These are phyloP conservation scores for Leguminivora glycinivorella DNA, from an alignment of 1,140 invertebrate genomes.

Conservation along the genomic window DNA sequence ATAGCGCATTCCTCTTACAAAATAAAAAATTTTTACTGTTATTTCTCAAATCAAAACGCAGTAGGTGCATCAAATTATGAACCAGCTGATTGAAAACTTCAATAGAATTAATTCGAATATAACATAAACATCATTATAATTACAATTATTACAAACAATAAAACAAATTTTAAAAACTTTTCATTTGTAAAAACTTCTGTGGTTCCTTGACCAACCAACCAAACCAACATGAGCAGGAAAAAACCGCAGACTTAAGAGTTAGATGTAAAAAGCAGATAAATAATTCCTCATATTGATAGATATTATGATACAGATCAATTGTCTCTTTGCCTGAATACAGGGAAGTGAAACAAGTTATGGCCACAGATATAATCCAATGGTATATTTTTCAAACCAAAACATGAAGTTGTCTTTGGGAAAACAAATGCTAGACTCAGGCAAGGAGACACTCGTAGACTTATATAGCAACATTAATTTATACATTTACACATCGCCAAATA, in stretches of 20 bases:
- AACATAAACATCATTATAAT: background rate
- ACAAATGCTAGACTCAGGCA: constrained; percentile 40
- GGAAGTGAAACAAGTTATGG: constrained; percentile 30
- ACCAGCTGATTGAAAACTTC: background rate
- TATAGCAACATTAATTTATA: constrained; percentile 67
- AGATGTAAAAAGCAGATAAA: constrained; percentile 71
- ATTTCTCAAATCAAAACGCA: too few relatives aligned
- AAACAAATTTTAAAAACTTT: too few relatives aligned
- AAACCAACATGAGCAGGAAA: constrained; percentile 50
- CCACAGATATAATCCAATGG: constrained; percentile 20
- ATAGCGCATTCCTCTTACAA: too few relatives aligned
- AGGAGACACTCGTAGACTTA: constrained; percentile 53
- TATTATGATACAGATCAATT: constrained; percentile 59
- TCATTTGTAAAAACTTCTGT: too few relatives aligned
- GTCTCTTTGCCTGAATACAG: constrained; percentile 54
- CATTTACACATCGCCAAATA: constrained; percentile 69
- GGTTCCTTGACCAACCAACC: too few relatives aligned
- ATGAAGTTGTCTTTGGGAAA: constrained; percentile 12
- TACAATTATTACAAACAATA: background rate
- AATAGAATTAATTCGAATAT: background rate
- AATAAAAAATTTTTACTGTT: too few relatives aligned
- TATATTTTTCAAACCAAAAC: constrained; percentile 14
- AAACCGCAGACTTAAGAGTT: constrained; percentile 59
- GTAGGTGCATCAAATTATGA: background rate
- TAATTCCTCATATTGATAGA: constrained; percentile 63